A percentile compares a stretch with the other conserved stretches of the same genome.
Conservation (phyloP, 2,113 vertebrate genomes). For the Monopterus albus region DNA sequence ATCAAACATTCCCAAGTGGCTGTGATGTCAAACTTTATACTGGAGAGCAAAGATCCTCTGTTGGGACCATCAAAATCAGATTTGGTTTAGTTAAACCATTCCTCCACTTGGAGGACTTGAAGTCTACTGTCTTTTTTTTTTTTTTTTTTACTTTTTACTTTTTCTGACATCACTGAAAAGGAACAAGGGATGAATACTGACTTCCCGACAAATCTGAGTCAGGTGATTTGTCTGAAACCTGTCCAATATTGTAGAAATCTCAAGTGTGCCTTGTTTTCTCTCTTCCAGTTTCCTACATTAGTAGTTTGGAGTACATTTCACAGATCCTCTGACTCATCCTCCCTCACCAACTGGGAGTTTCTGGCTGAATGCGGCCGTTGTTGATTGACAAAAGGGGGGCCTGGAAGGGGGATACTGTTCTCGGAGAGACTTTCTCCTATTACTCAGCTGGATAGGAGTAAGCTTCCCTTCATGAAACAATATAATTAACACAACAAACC, state of each 20-base stretch:
- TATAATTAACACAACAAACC: slow-evolving; percentile 34
- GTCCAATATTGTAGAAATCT: background rate
- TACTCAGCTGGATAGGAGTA: slow-evolving; percentile 53
- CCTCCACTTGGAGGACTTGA: too few species aligned
- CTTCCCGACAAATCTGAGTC: background rate
- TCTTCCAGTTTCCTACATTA: background rate
- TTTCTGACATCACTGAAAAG: background rate
- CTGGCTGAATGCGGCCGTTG: slow-evolving; percentile 5
- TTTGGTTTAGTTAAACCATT: background rate
- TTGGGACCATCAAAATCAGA: slow-evolving; percentile 5
- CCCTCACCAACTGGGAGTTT: slow-evolving; percentile 2
- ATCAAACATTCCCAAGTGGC: too few species aligned
- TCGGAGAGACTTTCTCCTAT: slow-evolving; percentile 33
- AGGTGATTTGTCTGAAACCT: background rate
- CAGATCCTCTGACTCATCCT: slow-evolving; percentile 16
- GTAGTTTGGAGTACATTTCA: background rate
- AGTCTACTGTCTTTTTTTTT: too few species aligned
- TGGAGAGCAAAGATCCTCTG: slow-evolving; percentile 24
- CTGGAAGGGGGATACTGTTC: slow-evolving; percentile 28
- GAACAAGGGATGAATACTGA: background rate
- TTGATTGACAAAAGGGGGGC: background rate
- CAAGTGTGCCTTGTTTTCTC: background rate
- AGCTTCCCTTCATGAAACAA: slow-evolving; percentile 43
- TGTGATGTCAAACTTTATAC: slow-evolving; percentile 45
- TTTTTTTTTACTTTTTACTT: too few species aligned